Base-by-base conservation (phyloP, 2,797 vertebrate species). In the Sarcoramphus papa region DNA sequence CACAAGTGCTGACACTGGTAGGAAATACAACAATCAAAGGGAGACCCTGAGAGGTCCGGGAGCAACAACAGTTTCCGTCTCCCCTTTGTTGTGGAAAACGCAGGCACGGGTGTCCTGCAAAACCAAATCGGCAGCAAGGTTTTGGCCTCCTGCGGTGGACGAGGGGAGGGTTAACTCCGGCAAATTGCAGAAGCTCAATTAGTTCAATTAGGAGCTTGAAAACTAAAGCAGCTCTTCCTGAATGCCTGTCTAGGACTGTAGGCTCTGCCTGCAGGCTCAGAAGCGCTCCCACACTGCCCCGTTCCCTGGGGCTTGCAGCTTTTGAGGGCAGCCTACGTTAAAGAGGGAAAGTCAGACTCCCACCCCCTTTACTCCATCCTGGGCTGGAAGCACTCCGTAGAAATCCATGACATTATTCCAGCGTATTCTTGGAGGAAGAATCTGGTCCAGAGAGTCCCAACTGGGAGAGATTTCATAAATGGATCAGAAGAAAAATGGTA, bases 21-120 rank as follows among this genome's bases (percentile, higher is more conserved):
- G 91, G 93, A 96, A 96, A 88, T 54, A 19, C 54, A 84, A 63
- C 82, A 92, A 97, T 97, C 97, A 96, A 96, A 96, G 96, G 76
- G 68, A 97, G 40, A 94, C 86, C 86, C 92, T 83, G 88, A 60
- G 91, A 97, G 89, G 85, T 97, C 95, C 0, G 3, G 93, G 87
- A 96, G 91, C 89, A 25, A 27, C 92, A 93, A 43, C 81, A n/a
- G 54, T 69, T 94, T 45, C 82, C 30, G 3, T 84, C 87, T 93
- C 54, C 43, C 64, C 87, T 97, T 96, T 97, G 93, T 96, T 96
- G 90, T 93, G 82, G 94, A 54, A 85, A 88, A 75, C 0, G 0
- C 0, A 0, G 10, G 35, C 22, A 3, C 0, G 9, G 22, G 24
- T 16, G 60, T 72, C 51, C 72, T 21, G 76, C 8, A 6, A 79